Evolutionary conservation across 35 echinoderm and acorn worm genomes (phyloP), one percentile per base, ranked within the genome.

Genomic region (Ophiothrix spiculata): DNA sequence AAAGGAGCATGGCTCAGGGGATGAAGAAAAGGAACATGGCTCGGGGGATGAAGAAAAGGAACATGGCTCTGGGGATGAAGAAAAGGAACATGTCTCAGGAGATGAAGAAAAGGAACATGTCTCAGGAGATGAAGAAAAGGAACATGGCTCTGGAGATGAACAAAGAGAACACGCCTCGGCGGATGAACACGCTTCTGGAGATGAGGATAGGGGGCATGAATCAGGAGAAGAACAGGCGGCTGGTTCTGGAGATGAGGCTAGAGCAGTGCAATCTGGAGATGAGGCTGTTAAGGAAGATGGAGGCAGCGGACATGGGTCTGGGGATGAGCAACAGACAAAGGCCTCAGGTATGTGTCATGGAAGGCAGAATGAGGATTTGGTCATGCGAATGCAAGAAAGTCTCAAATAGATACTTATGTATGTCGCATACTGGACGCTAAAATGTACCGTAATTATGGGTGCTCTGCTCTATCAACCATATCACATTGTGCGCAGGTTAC

Each of bases 101-200:
- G 86, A 81, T 80, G 74, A 41, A 35, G 86, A 85, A 76, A 78
- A 88, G 56, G 39, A 42, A 17, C 38, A 76, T 15, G 64, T 45
- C 32, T 45, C 40, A 6, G n/a, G n/a, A n/a, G 83, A 77, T 0
- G 78, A 75, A 23, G 82, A 78, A 80, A 76, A 85, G 49, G 63
- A 81, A 38, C 76, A 85, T 21, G 85, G 82, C 1, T 85, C 80
- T 15, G 76, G 45, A 11, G 90, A 85, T 38, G 89, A 85, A 33
- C 80, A 35, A 23, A 54, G 42, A 34, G 49, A 74, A 39, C 80
- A 38, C 31, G 79, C 13, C 38, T 81, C 84, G 4, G 85, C 29
- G 33, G 85, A 78, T 64, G 86, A 80, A 64, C 76, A 56, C 23
- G 75, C 40, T 75, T 46, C 54, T 34, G 90, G 60, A 31, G 84